These are phyloP conservation scores for Epinephelus coioides DNA, from an alignment of 2,797 vertebrate genomes.

Conservation along the genomic window DNA sequence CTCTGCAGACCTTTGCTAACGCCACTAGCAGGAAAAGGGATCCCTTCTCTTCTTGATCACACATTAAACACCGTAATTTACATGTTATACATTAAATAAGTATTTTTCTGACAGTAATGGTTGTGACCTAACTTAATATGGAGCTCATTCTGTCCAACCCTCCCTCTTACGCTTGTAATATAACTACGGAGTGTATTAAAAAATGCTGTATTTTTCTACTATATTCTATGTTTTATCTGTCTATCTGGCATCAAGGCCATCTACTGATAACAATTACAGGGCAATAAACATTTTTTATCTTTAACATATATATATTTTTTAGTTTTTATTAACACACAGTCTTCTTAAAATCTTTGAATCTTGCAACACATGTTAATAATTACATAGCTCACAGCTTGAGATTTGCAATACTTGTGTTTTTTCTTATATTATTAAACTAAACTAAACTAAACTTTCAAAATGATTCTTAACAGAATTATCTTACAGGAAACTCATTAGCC, in stretches of 20 bases:
- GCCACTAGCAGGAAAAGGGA: constrained; percentile 36
- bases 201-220: too few species aligned
- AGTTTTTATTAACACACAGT: neutral
- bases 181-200: neutral
- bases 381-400: neutral
- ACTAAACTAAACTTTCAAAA: neutral
- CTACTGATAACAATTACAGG: too few species aligned
- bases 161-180: neutral
- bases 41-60: constrained; percentile 35
- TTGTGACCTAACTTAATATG: neutral
- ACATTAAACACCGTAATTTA: constrained; percentile 35
- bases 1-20: constrained; percentile 53
- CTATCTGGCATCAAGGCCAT: too few species aligned
- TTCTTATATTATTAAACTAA: too few species aligned
- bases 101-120: constrained; percentile 6
- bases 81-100: constrained; percentile 10
- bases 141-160: constrained; percentile 6
- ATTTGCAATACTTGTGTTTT: neutral
- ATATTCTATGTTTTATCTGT: too few species aligned
- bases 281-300: too few species aligned
- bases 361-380: neutral
- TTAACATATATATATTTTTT: neutral
- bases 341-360: neutral
- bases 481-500: neutral
- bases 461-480: neutral